phyloP scores from a whole-genome alignment of 2,797 vertebrate species.

The Melanotaenia nigrans region DNA sequence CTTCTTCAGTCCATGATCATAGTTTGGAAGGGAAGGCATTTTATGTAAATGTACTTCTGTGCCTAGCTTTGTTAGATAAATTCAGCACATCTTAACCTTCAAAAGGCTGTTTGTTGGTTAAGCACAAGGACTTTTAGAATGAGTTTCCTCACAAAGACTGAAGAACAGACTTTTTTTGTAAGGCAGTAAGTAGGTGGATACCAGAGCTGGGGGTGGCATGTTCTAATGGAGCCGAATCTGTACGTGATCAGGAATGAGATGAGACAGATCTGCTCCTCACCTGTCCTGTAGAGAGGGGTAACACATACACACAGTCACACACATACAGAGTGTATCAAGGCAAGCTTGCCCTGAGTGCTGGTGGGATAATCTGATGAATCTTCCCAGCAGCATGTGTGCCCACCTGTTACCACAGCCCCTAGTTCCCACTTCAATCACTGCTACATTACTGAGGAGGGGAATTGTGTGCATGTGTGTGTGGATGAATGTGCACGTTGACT shows the following conservation, averaged over 20 bases:
- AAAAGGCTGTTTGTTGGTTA: background rate
- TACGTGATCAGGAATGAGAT: slow-evolving; percentile 83
- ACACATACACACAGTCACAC: slow-evolving; percentile 27
- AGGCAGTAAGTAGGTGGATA: slow-evolving; percentile 27
- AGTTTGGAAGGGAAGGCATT: slow-evolving; percentile 3
- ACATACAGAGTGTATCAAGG: slow-evolving; percentile 42
- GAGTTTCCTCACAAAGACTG: slow-evolving; percentile 16
- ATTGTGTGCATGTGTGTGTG: slow-evolving; percentile 37
- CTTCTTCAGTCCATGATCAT: slow-evolving; percentile 55
- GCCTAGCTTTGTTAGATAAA: background rate
- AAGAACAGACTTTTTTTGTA: slow-evolving; percentile 13
- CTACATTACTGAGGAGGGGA: slow-evolving; percentile 55
- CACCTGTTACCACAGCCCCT: slow-evolving; percentile 78
- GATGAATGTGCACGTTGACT: slow-evolving; percentile 29
- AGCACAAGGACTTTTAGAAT: slow-evolving; percentile 5
- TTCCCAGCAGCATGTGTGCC: slow-evolving; percentile 73
- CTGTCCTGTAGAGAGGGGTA: slow-evolving; percentile 62
- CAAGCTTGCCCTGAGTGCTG: slow-evolving; percentile 60
- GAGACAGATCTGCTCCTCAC: slow-evolving; percentile 77
- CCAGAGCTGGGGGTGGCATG: slow-evolving; percentile 25
- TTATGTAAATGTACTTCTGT: slow-evolving; percentile 4
- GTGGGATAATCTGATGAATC: slow-evolving; percentile 77
- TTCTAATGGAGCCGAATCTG: slow-evolving; percentile 67
- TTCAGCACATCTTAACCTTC: background rate
- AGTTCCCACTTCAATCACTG: slow-evolving; percentile 75